Conservation (phyloP, 2,888 invertebrate species). For the Himalopsyche tibetana region DNA sequence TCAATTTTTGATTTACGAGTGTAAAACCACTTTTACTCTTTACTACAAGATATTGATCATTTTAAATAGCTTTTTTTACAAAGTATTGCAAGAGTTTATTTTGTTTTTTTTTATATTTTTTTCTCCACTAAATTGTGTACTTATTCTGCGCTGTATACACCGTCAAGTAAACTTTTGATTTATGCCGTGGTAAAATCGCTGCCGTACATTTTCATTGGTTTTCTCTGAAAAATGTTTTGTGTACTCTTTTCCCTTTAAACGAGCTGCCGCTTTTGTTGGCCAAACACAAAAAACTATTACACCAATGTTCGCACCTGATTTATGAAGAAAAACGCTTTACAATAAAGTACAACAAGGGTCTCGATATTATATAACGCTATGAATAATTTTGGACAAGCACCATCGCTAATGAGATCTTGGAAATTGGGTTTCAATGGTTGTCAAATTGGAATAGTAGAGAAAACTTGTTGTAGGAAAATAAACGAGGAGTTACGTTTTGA, state of each 20-base stretch:
- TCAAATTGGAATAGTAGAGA: too few species aligned
- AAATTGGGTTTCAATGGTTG: too few species aligned
- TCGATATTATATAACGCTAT: not conserved
- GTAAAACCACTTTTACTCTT: too few species aligned
- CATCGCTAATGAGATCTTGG: too few species aligned
- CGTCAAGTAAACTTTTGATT: slow-evolving; percentile 30
- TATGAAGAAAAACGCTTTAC: not conserved
- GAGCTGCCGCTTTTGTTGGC: slow-evolving; percentile 7
- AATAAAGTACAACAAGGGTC: not conserved
- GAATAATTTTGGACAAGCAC: not conserved
- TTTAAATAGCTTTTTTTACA: too few species aligned
- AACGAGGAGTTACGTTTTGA: too few species aligned
- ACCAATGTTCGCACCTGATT: slow-evolving; percentile 27
- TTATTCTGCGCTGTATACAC: not conserved
- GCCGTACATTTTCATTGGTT: slow-evolving; percentile 31
- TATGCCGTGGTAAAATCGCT: slow-evolving; percentile 3
- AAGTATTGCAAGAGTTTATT: too few species aligned
- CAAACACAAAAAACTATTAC: slow-evolving; percentile 31
- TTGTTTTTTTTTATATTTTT: too few species aligned
- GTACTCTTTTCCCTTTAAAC: not conserved
- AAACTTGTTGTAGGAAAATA: too few species aligned
- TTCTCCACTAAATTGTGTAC: not conserved
- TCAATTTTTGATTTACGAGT: too few species aligned
- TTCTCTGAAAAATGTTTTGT: slow-evolving; percentile 25
- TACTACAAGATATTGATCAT: too few species aligned